Evolutionary conservation across 1,140 invertebrate genomes (phyloP).

Genomic region (Pentalonia nigronervosa): DNA sequence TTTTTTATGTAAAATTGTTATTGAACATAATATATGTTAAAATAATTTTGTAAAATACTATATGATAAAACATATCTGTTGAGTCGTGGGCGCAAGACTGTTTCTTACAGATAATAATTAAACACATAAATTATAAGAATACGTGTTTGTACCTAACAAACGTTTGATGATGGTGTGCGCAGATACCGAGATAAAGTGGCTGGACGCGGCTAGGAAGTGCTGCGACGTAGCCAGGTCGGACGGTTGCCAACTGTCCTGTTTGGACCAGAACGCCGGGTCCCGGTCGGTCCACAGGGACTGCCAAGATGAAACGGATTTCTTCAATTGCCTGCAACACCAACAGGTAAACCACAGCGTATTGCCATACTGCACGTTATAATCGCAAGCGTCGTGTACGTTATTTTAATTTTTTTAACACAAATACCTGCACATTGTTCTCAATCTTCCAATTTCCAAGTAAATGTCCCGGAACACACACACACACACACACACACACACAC

Average conservation of each 20-base stretch:
- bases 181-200: constrained; percentile 52
- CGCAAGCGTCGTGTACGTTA: background rate
- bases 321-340: constrained; percentile 37
- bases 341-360: background rate
- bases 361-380: background rate
- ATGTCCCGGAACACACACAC: too few relatives aligned
- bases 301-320: constrained; percentile 50
- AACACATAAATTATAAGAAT: too few relatives aligned
- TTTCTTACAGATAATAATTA: too few relatives aligned
- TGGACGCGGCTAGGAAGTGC: constrained; percentile 49
- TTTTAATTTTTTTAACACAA: background rate
- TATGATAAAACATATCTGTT: too few relatives aligned
- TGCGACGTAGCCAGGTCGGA: constrained; percentile 37
- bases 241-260: constrained; percentile 29
- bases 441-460: too few relatives aligned
- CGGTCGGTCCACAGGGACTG: constrained; percentile 20
- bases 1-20: too few relatives aligned
- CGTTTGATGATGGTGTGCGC: background rate
- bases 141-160: background rate
- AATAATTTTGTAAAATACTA: too few relatives aligned
- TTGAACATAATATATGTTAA: too few relatives aligned
- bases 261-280: background rate
- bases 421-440: too few relatives aligned
- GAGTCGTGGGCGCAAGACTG: too few relatives aligned
- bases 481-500: too few relatives aligned